These are phyloP conservation scores for Lepus europaeus DNA, from an alignment of 2,113 vertebrate species.

Conservation along the genomic window DNA sequence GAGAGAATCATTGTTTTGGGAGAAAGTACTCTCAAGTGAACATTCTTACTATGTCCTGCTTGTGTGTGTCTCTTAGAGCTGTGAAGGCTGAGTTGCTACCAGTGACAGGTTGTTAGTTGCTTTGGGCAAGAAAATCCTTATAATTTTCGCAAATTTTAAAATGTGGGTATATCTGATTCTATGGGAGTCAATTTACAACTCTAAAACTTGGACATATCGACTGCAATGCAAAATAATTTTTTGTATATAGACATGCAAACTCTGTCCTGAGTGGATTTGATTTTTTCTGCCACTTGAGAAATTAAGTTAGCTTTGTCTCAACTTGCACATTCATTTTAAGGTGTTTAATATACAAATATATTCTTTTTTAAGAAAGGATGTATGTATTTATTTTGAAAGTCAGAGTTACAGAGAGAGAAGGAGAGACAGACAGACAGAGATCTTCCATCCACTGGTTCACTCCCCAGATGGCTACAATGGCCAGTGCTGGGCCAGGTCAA, in stretches of 20 bases:
- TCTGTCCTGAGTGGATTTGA: not conserved
- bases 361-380: too few species aligned
- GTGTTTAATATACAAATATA: constrained; percentile 11
- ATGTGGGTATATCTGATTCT: not conserved
- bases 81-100: not conserved
- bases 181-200: constrained; percentile 39
- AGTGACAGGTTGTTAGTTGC: not conserved
- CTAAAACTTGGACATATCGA: not conserved
- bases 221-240: not conserved
- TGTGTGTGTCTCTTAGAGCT: not conserved
- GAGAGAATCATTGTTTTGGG: not conserved
- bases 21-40: not conserved
- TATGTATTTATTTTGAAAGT: too few species aligned
- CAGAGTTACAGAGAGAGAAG: too few species aligned
- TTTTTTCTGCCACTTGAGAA: not conserved
- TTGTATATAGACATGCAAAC: not conserved
- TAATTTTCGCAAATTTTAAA: not conserved
- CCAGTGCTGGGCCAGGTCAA: too few species aligned
- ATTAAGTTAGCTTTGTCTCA: constrained; percentile 13
- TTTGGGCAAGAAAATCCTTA: not conserved
- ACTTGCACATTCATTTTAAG: constrained; percentile 26
- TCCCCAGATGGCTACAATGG: too few species aligned
- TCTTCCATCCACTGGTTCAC: too few species aligned
- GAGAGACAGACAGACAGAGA: too few species aligned
- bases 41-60: not conserved